Percentiles rank a stretch among this genome's conserved stretches.
phyloP scores from a whole-genome alignment of 2,888 invertebrate genomes.

The Noctua fimbriata region DNA sequence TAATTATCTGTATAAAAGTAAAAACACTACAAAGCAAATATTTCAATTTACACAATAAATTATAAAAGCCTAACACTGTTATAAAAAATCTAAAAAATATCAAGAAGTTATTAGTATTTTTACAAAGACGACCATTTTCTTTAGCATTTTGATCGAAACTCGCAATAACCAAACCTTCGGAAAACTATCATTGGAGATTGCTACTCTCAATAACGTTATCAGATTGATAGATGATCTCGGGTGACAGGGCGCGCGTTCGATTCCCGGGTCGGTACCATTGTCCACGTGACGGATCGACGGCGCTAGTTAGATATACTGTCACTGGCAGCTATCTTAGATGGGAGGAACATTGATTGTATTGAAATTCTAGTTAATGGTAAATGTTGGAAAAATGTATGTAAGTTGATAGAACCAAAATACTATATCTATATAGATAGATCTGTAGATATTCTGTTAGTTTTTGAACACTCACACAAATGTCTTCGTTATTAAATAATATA shows the following conservation, averaged over 20 bases:
- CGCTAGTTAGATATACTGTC: constrained; percentile 55
- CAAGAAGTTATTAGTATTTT: not conserved
- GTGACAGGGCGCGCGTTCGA: constrained; percentile 61
- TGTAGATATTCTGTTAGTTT: not conserved
- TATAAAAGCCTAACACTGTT: not conserved
- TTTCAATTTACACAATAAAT: not conserved
- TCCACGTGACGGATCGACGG: constrained; percentile 67
- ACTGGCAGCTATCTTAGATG: constrained; percentile 48
- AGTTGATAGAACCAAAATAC: no score
- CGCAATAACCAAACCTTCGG: constrained; percentile 2
- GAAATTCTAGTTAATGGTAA: not conserved
- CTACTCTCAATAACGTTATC: constrained; percentile 61
- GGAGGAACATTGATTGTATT: constrained; percentile 28
- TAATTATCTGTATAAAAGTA: not conserved
- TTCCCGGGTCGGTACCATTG: constrained; percentile 58
- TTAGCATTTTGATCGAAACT: not conserved
- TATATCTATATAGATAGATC: not conserved
- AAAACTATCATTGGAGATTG: constrained; percentile 42
- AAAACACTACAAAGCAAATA: not conserved
- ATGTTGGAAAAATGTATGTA: not conserved
- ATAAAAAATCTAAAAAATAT: not conserved
- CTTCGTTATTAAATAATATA: not conserved
- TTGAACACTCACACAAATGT: not conserved
- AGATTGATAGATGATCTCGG: constrained; percentile 63
- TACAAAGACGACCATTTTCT: not conserved